A percentile compares a stretch with the other conserved stretches of the same genome.
phyloP scores from a whole-genome alignment of 2,113 vertebrate species.

The Lycocorax pyrrhopterus region DNA sequence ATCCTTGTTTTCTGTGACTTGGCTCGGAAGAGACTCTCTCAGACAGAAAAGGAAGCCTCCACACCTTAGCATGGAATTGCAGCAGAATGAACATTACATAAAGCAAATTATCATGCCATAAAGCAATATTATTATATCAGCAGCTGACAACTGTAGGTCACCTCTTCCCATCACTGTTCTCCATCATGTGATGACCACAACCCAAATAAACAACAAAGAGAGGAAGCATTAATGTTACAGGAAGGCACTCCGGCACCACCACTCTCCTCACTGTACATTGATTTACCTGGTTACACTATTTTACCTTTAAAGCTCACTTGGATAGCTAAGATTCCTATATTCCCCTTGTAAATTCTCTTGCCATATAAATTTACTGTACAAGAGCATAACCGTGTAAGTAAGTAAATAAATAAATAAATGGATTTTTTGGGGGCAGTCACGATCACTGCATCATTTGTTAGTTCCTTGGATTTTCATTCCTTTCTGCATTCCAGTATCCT shows the following conservation, averaged over 20 bases:
- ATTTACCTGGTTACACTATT: not conserved
- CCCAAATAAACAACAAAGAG: not conserved
- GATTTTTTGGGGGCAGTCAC: not conserved
- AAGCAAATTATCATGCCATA: not conserved
- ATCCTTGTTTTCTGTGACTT: not conserved
- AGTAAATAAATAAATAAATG: not conserved
- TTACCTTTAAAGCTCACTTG: not conserved
- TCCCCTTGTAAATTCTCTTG: not conserved
- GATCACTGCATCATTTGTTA: not conserved
- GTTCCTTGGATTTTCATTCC: not conserved
- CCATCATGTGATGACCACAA: not conserved
- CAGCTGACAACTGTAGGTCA: not conserved
- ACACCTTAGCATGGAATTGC: not conserved
- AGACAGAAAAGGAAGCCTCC: not conserved
- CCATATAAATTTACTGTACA: not conserved
- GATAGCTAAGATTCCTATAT: not conserved
- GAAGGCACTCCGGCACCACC: not conserved
- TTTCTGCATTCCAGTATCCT: not conserved
- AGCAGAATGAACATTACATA: not conserved
- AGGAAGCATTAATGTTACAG: not conserved
- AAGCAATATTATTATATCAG: not conserved
- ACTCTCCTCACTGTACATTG: not conserved
- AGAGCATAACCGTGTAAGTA: not conserved
- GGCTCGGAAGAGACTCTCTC: not conserved
- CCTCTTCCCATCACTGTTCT: not conserved